These are phyloP conservation scores for Natator depressus DNA, from an alignment of 2,113 vertebrate species.

Conservation along the genomic window DNA sequence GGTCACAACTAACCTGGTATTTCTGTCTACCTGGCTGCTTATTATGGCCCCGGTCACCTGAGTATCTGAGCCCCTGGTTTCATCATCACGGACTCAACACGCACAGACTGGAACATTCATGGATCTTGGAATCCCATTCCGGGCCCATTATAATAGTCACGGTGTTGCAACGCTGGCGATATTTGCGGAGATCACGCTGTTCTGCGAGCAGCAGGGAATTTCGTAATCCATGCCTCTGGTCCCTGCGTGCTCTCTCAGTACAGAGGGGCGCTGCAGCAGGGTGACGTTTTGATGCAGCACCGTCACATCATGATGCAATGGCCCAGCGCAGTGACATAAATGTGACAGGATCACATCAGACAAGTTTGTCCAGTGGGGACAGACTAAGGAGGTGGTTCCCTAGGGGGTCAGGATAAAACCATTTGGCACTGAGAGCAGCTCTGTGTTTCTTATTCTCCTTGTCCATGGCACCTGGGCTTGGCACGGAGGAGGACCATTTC, in stretches of 20 bases:
- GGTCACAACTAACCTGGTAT: not conserved
- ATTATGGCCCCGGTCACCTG: not conserved
- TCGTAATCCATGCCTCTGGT: not conserved
- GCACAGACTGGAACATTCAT: not conserved
- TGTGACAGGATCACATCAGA: no score
- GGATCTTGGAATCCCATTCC: not conserved
- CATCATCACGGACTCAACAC: not conserved
- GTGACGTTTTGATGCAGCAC: not conserved
- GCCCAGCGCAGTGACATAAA: not conserved
- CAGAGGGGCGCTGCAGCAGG: not conserved
- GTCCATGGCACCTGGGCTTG: not conserved
- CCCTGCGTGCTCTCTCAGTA: not conserved
- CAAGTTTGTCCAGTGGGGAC: no score
- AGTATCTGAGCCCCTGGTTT: not conserved
- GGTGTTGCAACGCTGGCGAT: no score
- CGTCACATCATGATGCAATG: not conserved
- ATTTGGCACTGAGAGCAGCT: not conserved
- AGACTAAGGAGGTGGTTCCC: no score
- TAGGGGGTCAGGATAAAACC: not conserved
- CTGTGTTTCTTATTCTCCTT: not conserved
- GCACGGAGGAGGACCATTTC: not conserved
- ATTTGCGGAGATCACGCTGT: not conserved
- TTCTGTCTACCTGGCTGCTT: not conserved
- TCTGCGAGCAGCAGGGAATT: not conserved
- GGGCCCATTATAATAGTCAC: not conserved